Conservation (phyloP, 2,113 vertebrate species). For the Odontophorus gujanensis region DNA sequence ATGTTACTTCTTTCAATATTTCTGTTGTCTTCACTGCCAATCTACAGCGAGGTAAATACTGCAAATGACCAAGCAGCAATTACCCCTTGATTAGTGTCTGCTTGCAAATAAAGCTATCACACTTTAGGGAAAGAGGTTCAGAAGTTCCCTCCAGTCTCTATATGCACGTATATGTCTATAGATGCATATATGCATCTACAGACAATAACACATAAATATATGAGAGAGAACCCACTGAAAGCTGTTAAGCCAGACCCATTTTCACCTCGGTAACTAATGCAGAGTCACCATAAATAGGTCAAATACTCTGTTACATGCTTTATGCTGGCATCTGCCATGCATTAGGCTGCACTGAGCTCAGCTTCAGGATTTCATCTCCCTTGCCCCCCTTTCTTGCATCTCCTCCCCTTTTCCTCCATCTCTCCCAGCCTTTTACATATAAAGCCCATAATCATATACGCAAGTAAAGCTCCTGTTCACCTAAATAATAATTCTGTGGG, state of each 20-base stretch:
- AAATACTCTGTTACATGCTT: neutral
- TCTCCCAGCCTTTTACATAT: neutral
- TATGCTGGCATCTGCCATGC: conserved; percentile 12
- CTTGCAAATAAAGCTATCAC: neutral
- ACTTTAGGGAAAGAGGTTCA: neutral
- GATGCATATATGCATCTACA: neutral
- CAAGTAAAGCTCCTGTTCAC: neutral
- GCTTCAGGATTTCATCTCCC: neutral
- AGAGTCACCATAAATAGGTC: conserved; percentile 36
- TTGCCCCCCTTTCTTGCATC: neutral
- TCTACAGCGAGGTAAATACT: neutral
- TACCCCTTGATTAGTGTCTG: neutral
- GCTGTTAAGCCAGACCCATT: neutral
- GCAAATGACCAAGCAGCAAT: neutral
- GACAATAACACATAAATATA: neutral
- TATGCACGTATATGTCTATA: neutral
- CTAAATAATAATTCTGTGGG: neutral
- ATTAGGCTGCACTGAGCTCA: neutral
- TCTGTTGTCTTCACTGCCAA: neutral
- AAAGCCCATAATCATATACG: neutral
- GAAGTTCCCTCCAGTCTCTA: neutral
- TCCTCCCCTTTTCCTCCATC: neutral
- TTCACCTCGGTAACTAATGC: conserved; percentile 4
- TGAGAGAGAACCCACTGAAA: neutral
- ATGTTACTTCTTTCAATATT: neutral